Evolutionary conservation across 2,113 vertebrate species (phyloP), one percentile per base, ranked within the genome.

Genomic region (Oreotragus oreotragus): DNA sequence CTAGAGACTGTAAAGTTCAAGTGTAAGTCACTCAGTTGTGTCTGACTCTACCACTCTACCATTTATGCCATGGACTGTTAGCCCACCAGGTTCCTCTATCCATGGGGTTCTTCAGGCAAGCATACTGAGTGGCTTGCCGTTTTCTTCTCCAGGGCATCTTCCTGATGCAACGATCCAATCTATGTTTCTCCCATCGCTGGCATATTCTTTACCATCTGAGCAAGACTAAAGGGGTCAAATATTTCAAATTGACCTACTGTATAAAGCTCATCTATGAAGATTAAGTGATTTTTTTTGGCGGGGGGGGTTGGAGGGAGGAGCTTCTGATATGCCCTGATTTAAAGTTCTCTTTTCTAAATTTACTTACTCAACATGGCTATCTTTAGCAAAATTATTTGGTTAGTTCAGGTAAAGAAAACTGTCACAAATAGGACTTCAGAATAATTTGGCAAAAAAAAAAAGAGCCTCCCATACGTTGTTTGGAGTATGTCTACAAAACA

Each of bases 371-470:
- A 77, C 23, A 28, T 57, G 10, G 58, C 2, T 57, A 3, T 94
- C 19, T 80, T 45, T 9, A 45, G 83, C 11, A 83, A 93, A 96
- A 45, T 45, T 88, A 76, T 88, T 84, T 95, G 77, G n/a, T 58
- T 90, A 96, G 12, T 81, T 91, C 19, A 76, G 36, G 2, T 90
- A 86, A 94, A 62, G 33, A 25, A 86, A 94, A 88, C 1, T 45
- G 5, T 80, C n/a, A 77, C 62, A 79, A 77, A 94, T 49, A 23
- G 76, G 30, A 79, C 73, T 79, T 92, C 30, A 96, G 73, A 88
- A 88, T 81, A 93, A 94, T 10, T 27, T 84, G 36, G 16, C 17
- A 79, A 88, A 53, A 58, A 91, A 96, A 76, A 95, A n/a, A 95
- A 10, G n/a, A 88, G 45, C 43, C 55, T 90, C 53, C 60, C 19